Evolutionary conservation across 2,113 vertebrate genomes (phyloP).

Genomic region (Lasiurus cinereus): DNA sequence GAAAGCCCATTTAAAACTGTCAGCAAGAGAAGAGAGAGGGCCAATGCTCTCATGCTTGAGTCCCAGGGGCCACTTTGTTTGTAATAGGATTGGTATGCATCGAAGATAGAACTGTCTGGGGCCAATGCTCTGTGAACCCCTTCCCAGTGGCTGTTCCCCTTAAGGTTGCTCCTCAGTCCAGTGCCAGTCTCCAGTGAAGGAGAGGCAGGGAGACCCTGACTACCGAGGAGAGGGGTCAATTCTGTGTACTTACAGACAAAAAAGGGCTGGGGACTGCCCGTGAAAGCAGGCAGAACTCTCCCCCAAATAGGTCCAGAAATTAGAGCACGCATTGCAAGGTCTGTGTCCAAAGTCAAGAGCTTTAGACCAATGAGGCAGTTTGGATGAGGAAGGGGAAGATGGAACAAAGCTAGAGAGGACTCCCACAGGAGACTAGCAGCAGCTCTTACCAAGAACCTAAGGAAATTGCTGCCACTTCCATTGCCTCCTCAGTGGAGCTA

Average conservation of each 20-base stretch:
- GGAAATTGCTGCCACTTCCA: not conserved
- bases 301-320: constrained; percentile 35
- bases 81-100: constrained; percentile 87
- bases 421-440: not conserved
- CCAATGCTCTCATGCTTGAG: constrained; percentile 84
- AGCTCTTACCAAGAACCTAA: not conserved
- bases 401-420: not conserved
- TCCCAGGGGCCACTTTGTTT: constrained; percentile 79
- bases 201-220: not conserved
- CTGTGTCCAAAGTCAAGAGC: not conserved
- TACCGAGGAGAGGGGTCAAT: not conserved
- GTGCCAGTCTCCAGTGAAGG: not conserved
- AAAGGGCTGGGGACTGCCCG: not conserved
- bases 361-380: not conserved
- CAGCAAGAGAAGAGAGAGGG: constrained; percentile 83
- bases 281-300: not conserved
- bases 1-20: constrained; percentile 85
- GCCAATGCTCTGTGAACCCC: not conserved
- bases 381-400: not conserved
- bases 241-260: not conserved
- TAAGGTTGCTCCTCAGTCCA: not conserved
- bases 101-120: constrained; percentile 84
- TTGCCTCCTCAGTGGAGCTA: not conserved
- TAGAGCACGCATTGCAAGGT: not conserved
- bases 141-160: not conserved